Evolutionary conservation across 2,113 vertebrate species (phyloP).

Genomic region (Lampris incognitus): DNA sequence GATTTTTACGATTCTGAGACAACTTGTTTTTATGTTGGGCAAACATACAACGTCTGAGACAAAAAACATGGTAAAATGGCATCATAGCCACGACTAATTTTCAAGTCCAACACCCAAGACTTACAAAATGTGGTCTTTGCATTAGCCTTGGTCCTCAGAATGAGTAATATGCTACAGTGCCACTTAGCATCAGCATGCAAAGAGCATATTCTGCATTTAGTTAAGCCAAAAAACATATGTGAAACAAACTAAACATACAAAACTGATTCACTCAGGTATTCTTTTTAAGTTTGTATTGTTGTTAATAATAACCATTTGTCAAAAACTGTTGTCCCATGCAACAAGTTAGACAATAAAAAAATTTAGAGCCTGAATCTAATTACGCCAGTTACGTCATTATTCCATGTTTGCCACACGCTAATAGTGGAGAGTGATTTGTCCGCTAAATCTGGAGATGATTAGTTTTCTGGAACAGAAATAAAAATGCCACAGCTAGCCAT

Average conservation of each 20-base stretch:
- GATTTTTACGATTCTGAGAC: neutral
- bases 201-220: neutral
- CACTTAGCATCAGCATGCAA: neutral
- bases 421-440: slow-evolving; percentile 42
- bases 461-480: slow-evolving; percentile 51
- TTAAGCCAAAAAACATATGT: neutral
- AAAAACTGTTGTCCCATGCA: slow-evolving; percentile 1
- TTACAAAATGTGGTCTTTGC: too few species aligned
- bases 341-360: neutral
- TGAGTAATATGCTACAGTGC: too few species aligned
- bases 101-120: too few species aligned
- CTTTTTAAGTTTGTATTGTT: slow-evolving; percentile 6
- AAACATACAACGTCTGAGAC: neutral
- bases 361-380: slow-evolving; percentile 30
- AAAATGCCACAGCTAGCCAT: slow-evolving; percentile 56
- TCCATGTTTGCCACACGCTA: slow-evolving; percentile 28
- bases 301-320: slow-evolving; percentile 6
- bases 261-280: neutral
- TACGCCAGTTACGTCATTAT: slow-evolving; percentile 30
- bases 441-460: slow-evolving; percentile 67
- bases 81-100: too few species aligned
- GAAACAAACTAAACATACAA: neutral
- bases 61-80: neutral
- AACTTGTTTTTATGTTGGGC: too few species aligned
- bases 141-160: too few species aligned